A percentile compares a stretch with the other conserved stretches of the same genome.
phyloP scores from a whole-genome alignment of 2,888 invertebrate genomes.

The Ellobium chinense region DNA sequence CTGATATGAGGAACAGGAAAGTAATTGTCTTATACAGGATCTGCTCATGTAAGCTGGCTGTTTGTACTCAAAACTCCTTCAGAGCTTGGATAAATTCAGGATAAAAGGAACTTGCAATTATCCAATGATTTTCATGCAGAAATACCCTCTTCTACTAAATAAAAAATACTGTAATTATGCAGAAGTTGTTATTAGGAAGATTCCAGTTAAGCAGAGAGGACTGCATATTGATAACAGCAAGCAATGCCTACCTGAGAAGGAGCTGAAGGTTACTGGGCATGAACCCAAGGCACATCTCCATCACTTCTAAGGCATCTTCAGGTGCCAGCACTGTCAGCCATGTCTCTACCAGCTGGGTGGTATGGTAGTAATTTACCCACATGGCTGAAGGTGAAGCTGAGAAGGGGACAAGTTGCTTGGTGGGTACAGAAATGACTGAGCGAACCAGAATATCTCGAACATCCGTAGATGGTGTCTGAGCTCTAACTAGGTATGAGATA shows the following conservation, averaged over 20 bases:
- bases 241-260: constrained; percentile 62
- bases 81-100: no score
- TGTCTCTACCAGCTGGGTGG: constrained; percentile 62
- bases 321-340: constrained; percentile 58
- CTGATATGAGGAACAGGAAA: no score
- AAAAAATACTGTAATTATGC: no score
- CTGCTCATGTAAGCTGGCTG: no score
- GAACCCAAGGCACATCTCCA: constrained; percentile 59
- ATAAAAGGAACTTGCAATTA: no score
- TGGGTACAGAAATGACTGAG: constrained; percentile 38
- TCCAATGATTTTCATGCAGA: no score
- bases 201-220: no score
- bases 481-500: constrained; percentile 20
- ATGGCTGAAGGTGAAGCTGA: constrained; percentile 34
- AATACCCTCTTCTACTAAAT: no score
- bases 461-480: not conserved
- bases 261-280: constrained; percentile 69
- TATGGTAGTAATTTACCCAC: constrained; percentile 62
- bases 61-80: no score
- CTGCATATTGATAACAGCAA: no score
- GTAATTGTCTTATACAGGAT: no score
- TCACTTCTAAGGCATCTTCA: constrained; percentile 53
- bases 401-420: constrained; percentile 43
- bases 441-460: constrained; percentile 8
- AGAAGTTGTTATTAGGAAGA: no score